Conservation (phyloP, 2,113 vertebrate species). For the Mesembrinibis cayennensis region DNA sequence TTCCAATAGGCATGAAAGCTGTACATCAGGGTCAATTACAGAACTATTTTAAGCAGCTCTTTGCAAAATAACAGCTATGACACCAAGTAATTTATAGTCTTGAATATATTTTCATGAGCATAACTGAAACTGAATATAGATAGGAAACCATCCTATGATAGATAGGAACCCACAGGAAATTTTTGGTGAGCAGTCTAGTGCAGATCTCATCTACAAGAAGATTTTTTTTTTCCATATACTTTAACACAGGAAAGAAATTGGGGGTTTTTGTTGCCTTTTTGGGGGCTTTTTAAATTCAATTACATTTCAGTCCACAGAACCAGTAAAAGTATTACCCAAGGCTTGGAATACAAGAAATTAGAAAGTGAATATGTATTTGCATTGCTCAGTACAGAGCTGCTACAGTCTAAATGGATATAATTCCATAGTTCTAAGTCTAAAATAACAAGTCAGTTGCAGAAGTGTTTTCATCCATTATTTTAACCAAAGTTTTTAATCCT, state of each 20-base stretch:
- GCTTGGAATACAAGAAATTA: neutral
- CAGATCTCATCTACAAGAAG: neutral
- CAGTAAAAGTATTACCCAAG: neutral
- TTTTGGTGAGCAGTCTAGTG: neutral
- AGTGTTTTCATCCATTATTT: neutral
- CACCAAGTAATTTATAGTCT: neutral
- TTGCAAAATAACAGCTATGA: neutral
- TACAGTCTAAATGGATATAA: neutral
- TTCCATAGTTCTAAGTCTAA: neutral
- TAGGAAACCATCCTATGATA: neutral
- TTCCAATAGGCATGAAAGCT: slow-evolving; percentile 20
- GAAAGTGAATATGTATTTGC: neutral
- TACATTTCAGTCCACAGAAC: neutral
- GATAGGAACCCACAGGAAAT: neutral
- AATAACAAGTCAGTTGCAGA: neutral
- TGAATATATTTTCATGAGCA: neutral
- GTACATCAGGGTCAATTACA: neutral
- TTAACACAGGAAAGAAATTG: neutral
- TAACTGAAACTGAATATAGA: neutral
- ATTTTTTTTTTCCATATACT: neutral
- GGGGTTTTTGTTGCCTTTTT: fast-evolving
- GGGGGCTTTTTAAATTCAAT: neutral
- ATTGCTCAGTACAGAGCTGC: neutral
- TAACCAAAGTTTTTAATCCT: neutral
- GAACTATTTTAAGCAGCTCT: slow-evolving; percentile 20